Conservation (phyloP, 1,140 invertebrate genomes). For the Papilio dardanus region DNA sequence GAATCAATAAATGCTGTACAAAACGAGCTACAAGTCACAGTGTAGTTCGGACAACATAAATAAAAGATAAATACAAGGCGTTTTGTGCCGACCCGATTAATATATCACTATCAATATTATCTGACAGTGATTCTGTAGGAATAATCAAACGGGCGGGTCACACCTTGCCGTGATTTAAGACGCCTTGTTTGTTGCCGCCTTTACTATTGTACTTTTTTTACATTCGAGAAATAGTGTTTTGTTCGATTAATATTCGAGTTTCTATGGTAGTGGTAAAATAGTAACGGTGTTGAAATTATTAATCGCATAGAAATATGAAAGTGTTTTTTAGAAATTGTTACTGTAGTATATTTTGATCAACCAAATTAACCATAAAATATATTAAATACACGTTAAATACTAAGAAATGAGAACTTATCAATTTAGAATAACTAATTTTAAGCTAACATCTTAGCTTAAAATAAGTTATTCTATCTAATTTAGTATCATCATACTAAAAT, state of each 20-base stretch:
- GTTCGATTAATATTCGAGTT: conserved; percentile 6
- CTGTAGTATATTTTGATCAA: too few species aligned
- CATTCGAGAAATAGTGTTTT: conserved; percentile 1
- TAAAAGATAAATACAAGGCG: conserved; percentile 31
- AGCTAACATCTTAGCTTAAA: too few species aligned
- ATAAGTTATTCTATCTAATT: too few species aligned
- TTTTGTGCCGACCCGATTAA: conserved; percentile 36
- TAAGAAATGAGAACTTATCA: too few species aligned
- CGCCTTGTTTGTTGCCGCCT: conserved; percentile 33
- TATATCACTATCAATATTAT: conserved; percentile 44
- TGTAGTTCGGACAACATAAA: conserved; percentile 29
- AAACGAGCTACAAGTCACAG: conserved; percentile 9
- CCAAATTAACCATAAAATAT: too few species aligned
- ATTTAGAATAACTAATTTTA: too few species aligned
- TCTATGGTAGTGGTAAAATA: background rate
- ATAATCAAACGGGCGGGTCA: conserved; percentile 34
- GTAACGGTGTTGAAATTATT: background rate
- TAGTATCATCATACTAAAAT: too few species aligned
- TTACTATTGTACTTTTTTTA: conserved; percentile 19
- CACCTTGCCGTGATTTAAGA: conserved; percentile 30
- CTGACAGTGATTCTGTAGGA: conserved; percentile 35
- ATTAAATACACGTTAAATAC: too few species aligned
- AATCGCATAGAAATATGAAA: too few species aligned
- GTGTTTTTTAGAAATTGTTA: too few species aligned
- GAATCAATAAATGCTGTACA: conserved; percentile 28